Conservation (phyloP, 2,888 invertebrate species). For the Limenitis camilla region DNA sequence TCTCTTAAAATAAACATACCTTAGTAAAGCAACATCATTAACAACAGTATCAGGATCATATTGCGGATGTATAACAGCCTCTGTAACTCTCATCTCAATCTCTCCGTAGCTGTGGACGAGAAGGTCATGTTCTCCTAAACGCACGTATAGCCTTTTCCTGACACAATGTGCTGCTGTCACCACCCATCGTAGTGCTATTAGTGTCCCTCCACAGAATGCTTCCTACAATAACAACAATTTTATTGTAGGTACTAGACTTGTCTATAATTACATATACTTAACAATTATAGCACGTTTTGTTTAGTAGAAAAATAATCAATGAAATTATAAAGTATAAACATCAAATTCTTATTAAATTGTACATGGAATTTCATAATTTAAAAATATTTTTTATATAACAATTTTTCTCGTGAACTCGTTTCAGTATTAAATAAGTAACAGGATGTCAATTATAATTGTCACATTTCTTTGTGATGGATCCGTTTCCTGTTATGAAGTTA, state of each 20-base stretch:
- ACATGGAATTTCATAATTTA: too few relatives aligned
- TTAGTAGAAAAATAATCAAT: too few relatives aligned
- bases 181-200: conserved; percentile 88
- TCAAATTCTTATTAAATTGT: too few relatives aligned
- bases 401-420: too few relatives aligned
- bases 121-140: conserved; percentile 91
- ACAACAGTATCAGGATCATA: conserved; percentile 93
- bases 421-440: too few relatives aligned
- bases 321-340: too few relatives aligned
- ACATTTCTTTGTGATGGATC: too few relatives aligned
- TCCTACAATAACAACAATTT: conserved; percentile 70
- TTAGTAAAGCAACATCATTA: conserved; percentile 92
- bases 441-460: too few relatives aligned
- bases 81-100: conserved; percentile 81
- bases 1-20: too few relatives aligned
- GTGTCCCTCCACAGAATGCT: conserved; percentile 91
- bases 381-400: too few relatives aligned
- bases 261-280: background rate
- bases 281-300: too few relatives aligned
- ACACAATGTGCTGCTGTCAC: conserved; percentile 92
- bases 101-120: conserved; percentile 83
- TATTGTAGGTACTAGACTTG: background rate
- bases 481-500: too few relatives aligned
- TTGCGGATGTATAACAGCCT: conserved; percentile 86
- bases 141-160: conserved; percentile 82